Evolutionary conservation across 2,888 invertebrate genomes (phyloP).

Genomic region (Melieria omissa): DNA sequence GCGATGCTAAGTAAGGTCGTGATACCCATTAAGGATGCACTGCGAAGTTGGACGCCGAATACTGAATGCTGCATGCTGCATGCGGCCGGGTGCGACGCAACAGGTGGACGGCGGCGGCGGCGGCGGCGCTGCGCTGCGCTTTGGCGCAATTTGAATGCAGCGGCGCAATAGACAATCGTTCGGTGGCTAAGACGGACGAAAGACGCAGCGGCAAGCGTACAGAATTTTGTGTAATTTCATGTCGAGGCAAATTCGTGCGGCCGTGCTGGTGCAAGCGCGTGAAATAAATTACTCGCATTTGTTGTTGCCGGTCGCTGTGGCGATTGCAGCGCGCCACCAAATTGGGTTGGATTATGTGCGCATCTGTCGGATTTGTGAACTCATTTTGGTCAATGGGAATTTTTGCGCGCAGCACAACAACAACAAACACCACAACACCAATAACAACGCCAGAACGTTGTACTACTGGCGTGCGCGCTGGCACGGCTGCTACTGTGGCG

Average conservation of each 20-base stretch:
- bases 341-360: slow-evolving; percentile 34
- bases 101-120: slow-evolving; percentile 13
- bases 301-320: slow-evolving; percentile 15
- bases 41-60: neutral
- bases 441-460: neutral
- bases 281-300: neutral
- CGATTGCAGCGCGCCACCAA: slow-evolving; percentile 20
- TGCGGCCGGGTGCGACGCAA: slow-evolving; percentile 2
- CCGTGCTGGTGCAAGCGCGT: neutral
- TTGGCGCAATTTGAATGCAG: too few species aligned
- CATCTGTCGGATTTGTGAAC: slow-evolving; percentile 42
- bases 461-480: slow-evolving; percentile 18
- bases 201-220: neutral
- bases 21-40: slow-evolving; percentile 43
- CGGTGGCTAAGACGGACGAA: too few species aligned
- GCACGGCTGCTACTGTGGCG: slow-evolving; percentile 27
- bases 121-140: too few species aligned
- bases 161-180: neutral
- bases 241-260: slow-evolving; percentile 41
- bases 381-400: slow-evolving; percentile 42
- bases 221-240: slow-evolving; percentile 41
- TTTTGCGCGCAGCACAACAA: slow-evolving; percentile 22
- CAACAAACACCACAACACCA: neutral
- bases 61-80: neutral
- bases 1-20: slow-evolving; percentile 36